Evolutionary conservation across 2,888 invertebrate species (phyloP).

Genomic region (Drosophila niveifrons): DNA sequence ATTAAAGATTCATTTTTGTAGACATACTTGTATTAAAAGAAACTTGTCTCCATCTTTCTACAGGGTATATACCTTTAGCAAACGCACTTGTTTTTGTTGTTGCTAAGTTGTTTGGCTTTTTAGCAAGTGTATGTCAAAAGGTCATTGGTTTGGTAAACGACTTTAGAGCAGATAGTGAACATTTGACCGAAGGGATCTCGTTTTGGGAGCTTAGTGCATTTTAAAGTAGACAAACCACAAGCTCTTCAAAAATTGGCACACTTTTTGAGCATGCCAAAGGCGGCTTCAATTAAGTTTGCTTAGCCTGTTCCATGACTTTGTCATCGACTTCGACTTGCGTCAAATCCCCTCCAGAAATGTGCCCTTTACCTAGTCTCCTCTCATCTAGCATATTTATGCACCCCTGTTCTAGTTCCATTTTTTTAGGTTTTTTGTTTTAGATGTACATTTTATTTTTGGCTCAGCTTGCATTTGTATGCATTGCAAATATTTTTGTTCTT

Average conservation of each 20-base stretch:
- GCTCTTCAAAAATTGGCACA: slow-evolving; percentile 52
- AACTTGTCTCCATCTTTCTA: not conserved
- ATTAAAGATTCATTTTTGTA: no score
- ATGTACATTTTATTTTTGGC: not conserved
- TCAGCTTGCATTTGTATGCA: slow-evolving; percentile 49
- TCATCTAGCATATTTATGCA: not conserved
- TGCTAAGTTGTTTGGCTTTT: slow-evolving; percentile 42
- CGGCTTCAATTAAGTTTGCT: slow-evolving; percentile 48
- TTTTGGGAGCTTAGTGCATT: slow-evolving; percentile 47
- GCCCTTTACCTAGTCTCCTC: not conserved
- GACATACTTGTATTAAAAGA: no score
- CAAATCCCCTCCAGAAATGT: not conserved
- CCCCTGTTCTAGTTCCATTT: not conserved
- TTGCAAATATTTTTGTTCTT: slow-evolving; percentile 56
- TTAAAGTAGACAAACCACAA: slow-evolving; percentile 61
- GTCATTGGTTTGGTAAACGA: slow-evolving; percentile 69
- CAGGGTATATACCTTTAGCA: slow-evolving; percentile 8
- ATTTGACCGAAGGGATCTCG: slow-evolving; percentile 13
- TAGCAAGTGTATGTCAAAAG: slow-evolving; percentile 59
- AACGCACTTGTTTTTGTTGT: slow-evolving; percentile 24
- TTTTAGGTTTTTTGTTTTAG: not conserved
- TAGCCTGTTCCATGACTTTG: slow-evolving; percentile 40
- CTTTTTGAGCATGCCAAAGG: slow-evolving; percentile 24
- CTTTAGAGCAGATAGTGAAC: slow-evolving; percentile 33
- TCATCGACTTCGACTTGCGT: slow-evolving; percentile 16